Base-by-base conservation (phyloP, 2,113 vertebrate genomes). In the Ammodytes marinus region DNA sequence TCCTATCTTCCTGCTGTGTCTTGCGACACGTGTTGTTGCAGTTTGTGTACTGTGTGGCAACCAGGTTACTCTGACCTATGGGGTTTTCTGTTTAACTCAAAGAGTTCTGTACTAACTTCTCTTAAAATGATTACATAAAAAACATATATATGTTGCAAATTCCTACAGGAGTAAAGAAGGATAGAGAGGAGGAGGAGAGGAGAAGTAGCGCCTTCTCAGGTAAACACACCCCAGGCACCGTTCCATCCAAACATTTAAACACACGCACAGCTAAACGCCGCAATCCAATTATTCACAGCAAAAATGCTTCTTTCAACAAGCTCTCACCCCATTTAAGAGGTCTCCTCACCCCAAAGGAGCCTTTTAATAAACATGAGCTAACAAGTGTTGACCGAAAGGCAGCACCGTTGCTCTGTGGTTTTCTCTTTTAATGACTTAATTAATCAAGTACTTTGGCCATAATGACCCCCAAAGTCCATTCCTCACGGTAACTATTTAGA, bases 271-370 rank as follows among this genome's bases (percentile, higher is more conserved):
- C 89, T 88, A 83, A 82, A 79, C 75, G 88, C 83, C 74, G 64
- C 89, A 87, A 86, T 93, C 86, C 92, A 94, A 95, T 95, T 93
- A 94, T 91, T 94, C 90, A 87, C 64, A 8, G 12, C 66, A 35
- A 89, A 90, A 90, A 88, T 74, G 47, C 75, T 73, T 85, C 89
- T 87, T 88, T 89, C 87, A 85, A 90, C 82, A 80, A 87, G 89
- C 66, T 69, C 85, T 85, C 85, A 93, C 91, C 91, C 88, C 77
- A 82, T 91, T 91, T 90, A 93, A 85, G 74, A 91, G 88, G 86
- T 94, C 83, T 86, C 52, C 73, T 68, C 83, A 89, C 90, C 93
- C 90, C 85, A 76, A 87, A 69, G 88, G 90, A 72, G 19, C 66
- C 87, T 88, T 89, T 88, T 89, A 91, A 93, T 91, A 93, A 93